These are phyloP conservation scores for Plotosus lineatus DNA, from an alignment of 2,113 vertebrate species.

Conservation along the genomic window DNA sequence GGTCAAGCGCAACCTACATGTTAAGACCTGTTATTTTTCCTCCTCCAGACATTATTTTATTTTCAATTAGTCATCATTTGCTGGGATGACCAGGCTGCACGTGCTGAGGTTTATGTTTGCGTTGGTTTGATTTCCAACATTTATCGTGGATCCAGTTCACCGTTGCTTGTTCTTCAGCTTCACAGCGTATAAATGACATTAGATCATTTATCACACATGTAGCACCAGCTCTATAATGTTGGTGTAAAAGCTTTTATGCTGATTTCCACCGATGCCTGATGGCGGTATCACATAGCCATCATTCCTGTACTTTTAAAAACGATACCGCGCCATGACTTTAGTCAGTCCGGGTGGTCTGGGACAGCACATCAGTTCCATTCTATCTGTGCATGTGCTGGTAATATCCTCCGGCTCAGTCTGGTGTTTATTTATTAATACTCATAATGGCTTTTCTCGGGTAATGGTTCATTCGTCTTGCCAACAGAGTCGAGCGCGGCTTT, in stretches of 20 bases:
- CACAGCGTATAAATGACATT: too few species aligned
- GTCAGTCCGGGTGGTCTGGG: not conserved
- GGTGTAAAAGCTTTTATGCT: not conserved
- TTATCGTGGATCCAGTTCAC: not conserved
- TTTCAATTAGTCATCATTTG: too few species aligned
- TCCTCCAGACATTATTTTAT: too few species aligned
- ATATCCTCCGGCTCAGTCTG: not conserved
- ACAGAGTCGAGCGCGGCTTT: not conserved
- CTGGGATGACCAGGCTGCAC: too few species aligned
- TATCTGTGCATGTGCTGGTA: not conserved
- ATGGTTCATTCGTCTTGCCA: not conserved
- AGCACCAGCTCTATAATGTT: not conserved
- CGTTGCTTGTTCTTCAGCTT: not conserved
- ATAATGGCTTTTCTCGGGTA: slow-evolving; percentile 7
- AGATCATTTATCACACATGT: not conserved
- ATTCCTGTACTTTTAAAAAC: not conserved
- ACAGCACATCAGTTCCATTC: not conserved
- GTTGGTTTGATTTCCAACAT: not conserved
- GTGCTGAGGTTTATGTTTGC: too few species aligned
- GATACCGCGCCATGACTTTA: not conserved
- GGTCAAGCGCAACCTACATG: not conserved
- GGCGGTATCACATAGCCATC: not conserved
- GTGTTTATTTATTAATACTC: slow-evolving; percentile 18
- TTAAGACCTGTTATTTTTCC: not conserved
- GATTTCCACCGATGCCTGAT: not conserved